Evolutionary conservation across 2,113 vertebrate genomes (phyloP).

Genomic region (Anser cygnoides): DNA sequence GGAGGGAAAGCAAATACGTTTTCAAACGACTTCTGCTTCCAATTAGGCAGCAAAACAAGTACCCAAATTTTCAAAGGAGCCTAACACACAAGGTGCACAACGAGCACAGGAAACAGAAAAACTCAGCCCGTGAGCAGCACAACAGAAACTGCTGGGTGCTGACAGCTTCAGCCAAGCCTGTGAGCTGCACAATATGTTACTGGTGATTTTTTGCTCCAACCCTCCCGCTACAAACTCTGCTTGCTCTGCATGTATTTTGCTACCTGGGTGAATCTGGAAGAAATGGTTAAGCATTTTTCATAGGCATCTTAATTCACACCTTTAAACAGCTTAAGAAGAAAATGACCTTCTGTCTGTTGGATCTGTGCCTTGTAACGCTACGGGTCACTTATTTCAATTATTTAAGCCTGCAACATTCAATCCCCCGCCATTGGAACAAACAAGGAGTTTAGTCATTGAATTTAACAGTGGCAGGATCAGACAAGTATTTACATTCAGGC

Average conservation of each 20-base stretch:
- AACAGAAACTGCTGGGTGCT: slow-evolving; percentile 17
- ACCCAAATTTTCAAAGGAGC: slow-evolving; percentile 51
- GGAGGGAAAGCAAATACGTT: slow-evolving; percentile 55
- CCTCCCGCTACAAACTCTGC: slow-evolving; percentile 25
- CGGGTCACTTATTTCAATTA: slow-evolving; percentile 53
- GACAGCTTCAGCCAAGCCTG: background rate
- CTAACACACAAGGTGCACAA: slow-evolving; percentile 36
- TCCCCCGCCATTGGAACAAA: slow-evolving; percentile 11
- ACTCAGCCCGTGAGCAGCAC: background rate
- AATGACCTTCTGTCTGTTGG: slow-evolving; percentile 26
- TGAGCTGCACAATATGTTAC: background rate
- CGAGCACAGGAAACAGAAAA: background rate
- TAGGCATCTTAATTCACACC: slow-evolving; percentile 41
- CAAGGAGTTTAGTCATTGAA: background rate
- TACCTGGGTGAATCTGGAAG: slow-evolving; percentile 28
- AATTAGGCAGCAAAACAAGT: slow-evolving; percentile 66
- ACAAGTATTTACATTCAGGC: slow-evolving; percentile 13
- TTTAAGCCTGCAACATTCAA: slow-evolving; percentile 45
- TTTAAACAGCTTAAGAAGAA: slow-evolving; percentile 39
- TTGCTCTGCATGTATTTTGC: slow-evolving; percentile 45
- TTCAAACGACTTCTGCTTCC: slow-evolving; percentile 63
- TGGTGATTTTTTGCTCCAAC: background rate
- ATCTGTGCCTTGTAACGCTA: background rate
- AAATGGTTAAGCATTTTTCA: slow-evolving; percentile 24
- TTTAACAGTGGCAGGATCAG: slow-evolving; percentile 20